A percentile compares a stretch with the other conserved stretches of the same genome.
phyloP scores from a whole-genome alignment of 2,888 invertebrate species.

The Lutraria lutraria region DNA sequence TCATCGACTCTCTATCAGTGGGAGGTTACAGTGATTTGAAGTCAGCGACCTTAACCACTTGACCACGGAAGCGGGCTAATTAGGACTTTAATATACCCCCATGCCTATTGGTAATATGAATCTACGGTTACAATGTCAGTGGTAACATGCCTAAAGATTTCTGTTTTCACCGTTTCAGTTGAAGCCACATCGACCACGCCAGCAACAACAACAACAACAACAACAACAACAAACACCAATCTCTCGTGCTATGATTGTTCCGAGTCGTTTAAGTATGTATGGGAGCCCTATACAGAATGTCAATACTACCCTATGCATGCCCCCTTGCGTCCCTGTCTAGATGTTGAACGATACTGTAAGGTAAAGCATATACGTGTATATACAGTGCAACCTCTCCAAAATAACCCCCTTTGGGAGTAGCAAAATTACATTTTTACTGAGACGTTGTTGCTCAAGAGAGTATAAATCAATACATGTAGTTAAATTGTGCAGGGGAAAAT shows the following conservation, averaged over 20 bases:
- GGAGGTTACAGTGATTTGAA: too few species aligned
- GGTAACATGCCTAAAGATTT: too few species aligned
- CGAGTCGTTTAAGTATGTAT: slow-evolving; percentile 72
- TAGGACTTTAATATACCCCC: too few species aligned
- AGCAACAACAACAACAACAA: neutral
- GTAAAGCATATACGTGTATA: slow-evolving; percentile 55
- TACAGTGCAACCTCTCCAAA: neutral
- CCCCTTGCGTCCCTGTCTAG: slow-evolving; percentile 67
- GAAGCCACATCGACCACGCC: neutral
- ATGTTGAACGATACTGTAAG: slow-evolving; percentile 73
- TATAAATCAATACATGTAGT: too few species aligned
- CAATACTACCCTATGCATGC: slow-evolving; percentile 69
- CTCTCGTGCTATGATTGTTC: slow-evolving; percentile 77
- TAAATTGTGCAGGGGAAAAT: too few species aligned
- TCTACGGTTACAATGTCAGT: too few species aligned
- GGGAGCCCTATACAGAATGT: slow-evolving; percentile 77
- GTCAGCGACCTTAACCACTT: too few species aligned
- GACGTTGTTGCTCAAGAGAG: too few species aligned
- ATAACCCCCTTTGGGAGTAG: neutral
- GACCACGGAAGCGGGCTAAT: too few species aligned
- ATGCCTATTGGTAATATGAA: too few species aligned
- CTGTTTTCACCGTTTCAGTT: slow-evolving; percentile 9
- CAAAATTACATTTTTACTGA: neutral
- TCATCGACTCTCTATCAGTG: too few species aligned
- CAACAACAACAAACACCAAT: slow-evolving; percentile 29